These are phyloP conservation scores for Pluvianellus socialis DNA, from an alignment of 2,113 vertebrate species.

Conservation along the genomic window DNA sequence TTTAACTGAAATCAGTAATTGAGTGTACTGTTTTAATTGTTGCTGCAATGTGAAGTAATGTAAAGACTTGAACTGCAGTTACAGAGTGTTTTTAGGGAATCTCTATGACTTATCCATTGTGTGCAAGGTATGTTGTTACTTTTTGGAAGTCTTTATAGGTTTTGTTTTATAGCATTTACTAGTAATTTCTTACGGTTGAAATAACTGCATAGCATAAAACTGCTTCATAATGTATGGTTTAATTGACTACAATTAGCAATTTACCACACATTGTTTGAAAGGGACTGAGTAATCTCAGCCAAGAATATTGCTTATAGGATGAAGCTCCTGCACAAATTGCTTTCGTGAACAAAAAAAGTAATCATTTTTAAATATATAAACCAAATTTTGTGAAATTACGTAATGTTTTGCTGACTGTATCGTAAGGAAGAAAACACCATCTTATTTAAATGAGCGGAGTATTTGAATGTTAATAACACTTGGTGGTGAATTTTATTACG, in stretches of 20 bases:
- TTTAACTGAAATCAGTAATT: neutral
- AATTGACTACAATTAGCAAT: constrained; percentile 31
- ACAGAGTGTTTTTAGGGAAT: neutral
- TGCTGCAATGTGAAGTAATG: neutral
- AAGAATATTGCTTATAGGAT: neutral
- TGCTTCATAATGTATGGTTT: neutral
- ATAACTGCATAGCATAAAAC: neutral
- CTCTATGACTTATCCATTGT: neutral
- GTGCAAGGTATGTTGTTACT: neutral
- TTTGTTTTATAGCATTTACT: neutral
- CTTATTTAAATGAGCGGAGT: neutral
- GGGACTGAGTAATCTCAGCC: neutral
- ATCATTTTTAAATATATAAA: neutral
- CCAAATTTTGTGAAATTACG: neutral
- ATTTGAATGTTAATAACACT: neutral
- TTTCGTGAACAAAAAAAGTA: neutral
- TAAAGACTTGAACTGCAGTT: neutral
- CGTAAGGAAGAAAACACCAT: neutral
- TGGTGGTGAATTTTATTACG: neutral
- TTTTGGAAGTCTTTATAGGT: neutral
- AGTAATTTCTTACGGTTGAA: neutral
- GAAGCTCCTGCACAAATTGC: neutral
- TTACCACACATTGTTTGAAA: neutral
- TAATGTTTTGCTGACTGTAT: neutral
- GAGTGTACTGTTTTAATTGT: neutral